phyloP scores from a whole-genome alignment of 2,113 vertebrate genomes.

The Corythornis cristatus region DNA sequence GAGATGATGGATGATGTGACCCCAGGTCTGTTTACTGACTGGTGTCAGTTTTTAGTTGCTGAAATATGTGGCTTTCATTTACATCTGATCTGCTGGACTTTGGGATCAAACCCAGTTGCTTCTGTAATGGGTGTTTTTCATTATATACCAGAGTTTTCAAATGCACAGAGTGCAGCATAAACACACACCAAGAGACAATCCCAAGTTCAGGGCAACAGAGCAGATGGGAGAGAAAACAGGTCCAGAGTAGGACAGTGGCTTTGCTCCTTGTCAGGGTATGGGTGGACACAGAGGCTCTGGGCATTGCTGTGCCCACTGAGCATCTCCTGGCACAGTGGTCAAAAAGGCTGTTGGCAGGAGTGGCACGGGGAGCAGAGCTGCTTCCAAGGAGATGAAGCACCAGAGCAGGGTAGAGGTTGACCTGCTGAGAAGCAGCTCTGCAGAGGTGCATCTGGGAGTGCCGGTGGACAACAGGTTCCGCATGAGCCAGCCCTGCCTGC shows the following conservation, averaged over 20 bases:
- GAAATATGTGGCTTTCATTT: neutral
- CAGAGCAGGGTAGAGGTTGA: neutral
- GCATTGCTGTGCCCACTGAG: rapidly evolving
- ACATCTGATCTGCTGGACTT: neutral
- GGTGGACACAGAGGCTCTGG: rapidly evolving
- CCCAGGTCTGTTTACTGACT: neutral
- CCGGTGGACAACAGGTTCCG: no score
- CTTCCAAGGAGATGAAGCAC: neutral
- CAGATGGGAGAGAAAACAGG: neutral
- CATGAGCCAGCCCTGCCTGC: no score
- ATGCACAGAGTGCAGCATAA: neutral
- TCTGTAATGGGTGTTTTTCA: neutral
- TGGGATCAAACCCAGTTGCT: neutral
- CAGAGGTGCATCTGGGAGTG: no score
- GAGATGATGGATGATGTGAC: constrained; percentile 17
- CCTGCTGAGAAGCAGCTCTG: neutral
- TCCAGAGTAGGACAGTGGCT: neutral
- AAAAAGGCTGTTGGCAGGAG: neutral
- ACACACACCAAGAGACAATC: neutral
- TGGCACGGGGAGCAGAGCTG: neutral
- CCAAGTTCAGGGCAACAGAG: neutral
- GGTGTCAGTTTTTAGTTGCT: neutral
- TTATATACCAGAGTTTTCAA: neutral
- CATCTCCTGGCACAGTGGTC: neutral
- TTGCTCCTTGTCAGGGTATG: rapidly evolving